These are phyloP conservation scores for Pseudomyrmex pallidus DNA, from an alignment of 1,140 invertebrate genomes.

Conservation along the genomic window DNA sequence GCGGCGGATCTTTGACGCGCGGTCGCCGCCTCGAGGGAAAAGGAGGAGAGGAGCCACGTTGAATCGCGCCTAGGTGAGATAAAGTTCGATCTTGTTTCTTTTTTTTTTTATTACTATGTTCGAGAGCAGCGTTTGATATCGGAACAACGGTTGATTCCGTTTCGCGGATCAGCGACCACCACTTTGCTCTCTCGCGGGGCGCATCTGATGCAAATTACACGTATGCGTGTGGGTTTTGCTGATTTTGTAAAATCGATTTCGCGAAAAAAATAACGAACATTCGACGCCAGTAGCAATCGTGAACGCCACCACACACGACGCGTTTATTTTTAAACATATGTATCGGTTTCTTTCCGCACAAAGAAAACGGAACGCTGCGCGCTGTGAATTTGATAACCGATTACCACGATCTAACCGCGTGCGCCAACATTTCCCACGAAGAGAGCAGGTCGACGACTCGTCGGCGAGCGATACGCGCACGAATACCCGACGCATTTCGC, in stretches of 20 bases:
- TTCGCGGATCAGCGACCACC: too few species aligned
- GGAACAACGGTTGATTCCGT: too few species aligned
- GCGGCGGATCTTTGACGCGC: conserved; percentile 59
- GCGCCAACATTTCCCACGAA: conserved; percentile 33
- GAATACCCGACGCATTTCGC: background rate
- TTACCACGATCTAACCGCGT: conserved; percentile 31
- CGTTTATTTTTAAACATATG: conserved; percentile 7
- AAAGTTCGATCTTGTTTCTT: background rate
- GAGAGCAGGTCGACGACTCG: conserved; percentile 37
- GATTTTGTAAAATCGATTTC: too few species aligned
- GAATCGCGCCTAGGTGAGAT: conserved; percentile 63
- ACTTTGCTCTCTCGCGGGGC: too few species aligned
- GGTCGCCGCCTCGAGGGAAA: conserved; percentile 58
- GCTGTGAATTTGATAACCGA: conserved; percentile 32
- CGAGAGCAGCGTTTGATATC: too few species aligned
- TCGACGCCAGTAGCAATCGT: too few species aligned
- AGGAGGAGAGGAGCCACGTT: conserved; percentile 57
- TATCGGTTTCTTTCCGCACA: conserved; percentile 31
- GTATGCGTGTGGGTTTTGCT: too few species aligned
- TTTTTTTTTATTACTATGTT: conserved; percentile 2
- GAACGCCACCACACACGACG: conserved; percentile 2
- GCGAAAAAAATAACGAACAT: too few species aligned
- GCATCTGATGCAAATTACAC: too few species aligned
- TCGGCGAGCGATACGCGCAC: conserved; percentile 5
- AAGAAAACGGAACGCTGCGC: background rate